These are phyloP conservation scores for Cancer borealis DNA, from an alignment of 2,888 invertebrate species.

Conservation along the genomic window DNA sequence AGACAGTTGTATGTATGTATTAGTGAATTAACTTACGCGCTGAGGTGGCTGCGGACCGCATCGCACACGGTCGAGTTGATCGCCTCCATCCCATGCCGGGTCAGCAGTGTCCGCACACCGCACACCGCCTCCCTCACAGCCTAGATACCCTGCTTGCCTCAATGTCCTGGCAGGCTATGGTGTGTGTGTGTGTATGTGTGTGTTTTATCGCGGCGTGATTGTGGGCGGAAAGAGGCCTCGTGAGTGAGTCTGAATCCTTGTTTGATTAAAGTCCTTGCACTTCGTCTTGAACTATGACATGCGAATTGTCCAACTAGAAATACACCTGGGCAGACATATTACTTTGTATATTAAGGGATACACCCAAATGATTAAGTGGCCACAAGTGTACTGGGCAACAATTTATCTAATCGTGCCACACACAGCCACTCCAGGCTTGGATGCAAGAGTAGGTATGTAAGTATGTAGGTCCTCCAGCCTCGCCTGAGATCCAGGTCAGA, in stretches of 20 bases:
- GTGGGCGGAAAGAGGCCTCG: neutral
- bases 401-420: neutral
- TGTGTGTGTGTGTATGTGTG: neutral
- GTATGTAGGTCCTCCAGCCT: constrained; percentile 34
- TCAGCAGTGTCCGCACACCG: neutral
- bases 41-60: constrained; percentile 67
- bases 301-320: neutral
- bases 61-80: constrained; percentile 56
- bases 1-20: too few species aligned
- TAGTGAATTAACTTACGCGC: constrained; percentile 44
- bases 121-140: neutral
- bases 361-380: neutral
- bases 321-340: neutral
- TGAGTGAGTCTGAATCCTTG: neutral
- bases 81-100: constrained; percentile 60
- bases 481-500: constrained; percentile 18
- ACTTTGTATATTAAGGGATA: neutral
- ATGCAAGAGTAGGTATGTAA: neutral
- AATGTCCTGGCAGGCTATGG: neutral
- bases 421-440: neutral
- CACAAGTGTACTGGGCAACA: neutral
- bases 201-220: neutral
- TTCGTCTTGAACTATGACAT: neutral
- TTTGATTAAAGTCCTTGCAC: neutral
- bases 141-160: neutral